phyloP scores from a whole-genome alignment of 2,113 vertebrate genomes.

The Salvelinus fontinalis region DNA sequence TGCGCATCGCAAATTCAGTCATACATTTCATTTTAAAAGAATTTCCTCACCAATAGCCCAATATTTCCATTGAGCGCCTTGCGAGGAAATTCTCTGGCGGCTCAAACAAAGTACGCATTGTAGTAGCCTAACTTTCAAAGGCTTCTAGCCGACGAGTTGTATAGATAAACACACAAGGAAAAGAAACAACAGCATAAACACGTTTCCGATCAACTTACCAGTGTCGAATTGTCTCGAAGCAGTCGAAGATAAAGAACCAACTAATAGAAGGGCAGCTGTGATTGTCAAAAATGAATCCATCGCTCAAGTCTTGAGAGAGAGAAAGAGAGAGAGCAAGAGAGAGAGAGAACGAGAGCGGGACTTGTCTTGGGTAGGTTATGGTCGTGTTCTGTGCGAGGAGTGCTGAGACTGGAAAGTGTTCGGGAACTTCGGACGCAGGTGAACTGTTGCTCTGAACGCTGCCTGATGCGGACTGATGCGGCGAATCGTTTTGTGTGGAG shows the following conservation, averaged over 20 bases:
- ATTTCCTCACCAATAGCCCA: too few relatives aligned
- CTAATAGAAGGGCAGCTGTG: conserved; percentile 65
- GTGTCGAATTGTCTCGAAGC: conserved; percentile 71
- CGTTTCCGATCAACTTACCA: conserved; percentile 60
- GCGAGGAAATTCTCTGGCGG: too few relatives aligned
- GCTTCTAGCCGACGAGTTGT: neutral
- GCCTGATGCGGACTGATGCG: conserved; percentile 53
- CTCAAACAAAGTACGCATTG: neutral
- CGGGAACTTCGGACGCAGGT: conserved; percentile 55
- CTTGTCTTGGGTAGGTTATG: neutral
- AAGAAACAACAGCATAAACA: conserved; percentile 14
- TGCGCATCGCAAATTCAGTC: too few relatives aligned
- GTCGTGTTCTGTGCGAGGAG: conserved; percentile 1
- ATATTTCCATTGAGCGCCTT: too few relatives aligned
- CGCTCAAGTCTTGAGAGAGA: conserved; percentile 16
- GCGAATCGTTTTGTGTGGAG: conserved; percentile 33
- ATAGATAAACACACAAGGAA: neutral
- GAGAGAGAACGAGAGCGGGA: conserved; percentile 2
- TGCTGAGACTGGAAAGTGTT: neutral
- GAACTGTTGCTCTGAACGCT: conserved; percentile 48
- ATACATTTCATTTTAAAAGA: too few relatives aligned
- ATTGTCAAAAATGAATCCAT: conserved; percentile 71
- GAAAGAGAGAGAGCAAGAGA: neutral
- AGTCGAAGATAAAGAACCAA: conserved; percentile 59
- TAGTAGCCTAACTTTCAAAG: neutral